Evolutionary conservation across 2,888 invertebrate species (phyloP).

Genomic region (Reticulitermes lucifugus): DNA sequence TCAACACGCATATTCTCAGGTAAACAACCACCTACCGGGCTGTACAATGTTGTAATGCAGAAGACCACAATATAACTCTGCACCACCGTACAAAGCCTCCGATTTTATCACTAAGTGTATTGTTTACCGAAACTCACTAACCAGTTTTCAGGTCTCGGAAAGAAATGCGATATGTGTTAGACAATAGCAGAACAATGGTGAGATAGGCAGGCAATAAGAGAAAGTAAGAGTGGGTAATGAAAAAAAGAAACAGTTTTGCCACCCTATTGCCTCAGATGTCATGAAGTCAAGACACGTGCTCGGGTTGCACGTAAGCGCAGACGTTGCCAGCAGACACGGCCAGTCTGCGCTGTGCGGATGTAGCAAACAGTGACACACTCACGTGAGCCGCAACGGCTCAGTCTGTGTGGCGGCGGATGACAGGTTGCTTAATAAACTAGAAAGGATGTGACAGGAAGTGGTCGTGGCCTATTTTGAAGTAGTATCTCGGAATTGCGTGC

Average conservation of each 20-base stretch:
- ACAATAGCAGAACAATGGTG: background rate
- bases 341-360: background rate
- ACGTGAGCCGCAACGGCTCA: too few species aligned
- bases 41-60: too few species aligned
- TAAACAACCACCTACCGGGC: too few species aligned
- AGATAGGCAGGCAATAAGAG: background rate
- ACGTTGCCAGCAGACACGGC: background rate
- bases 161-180: background rate
- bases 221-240: background rate
- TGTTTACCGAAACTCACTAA: background rate
- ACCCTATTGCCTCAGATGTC: slow-evolving; percentile 8
- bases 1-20: too few species aligned
- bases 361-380: background rate
- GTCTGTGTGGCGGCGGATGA: too few species aligned
- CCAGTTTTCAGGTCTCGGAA: background rate
- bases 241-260: slow-evolving; percentile 11
- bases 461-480: too few species aligned
- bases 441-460: too few species aligned
- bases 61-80: too few species aligned
- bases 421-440: too few species aligned
- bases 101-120: background rate
- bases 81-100: too few species aligned
- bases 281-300: background rate
- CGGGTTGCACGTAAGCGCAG: background rate
- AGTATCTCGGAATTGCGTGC: too few species aligned